Conservation (phyloP, 2,888 invertebrate genomes). For the Dichetophora obliterata region DNA sequence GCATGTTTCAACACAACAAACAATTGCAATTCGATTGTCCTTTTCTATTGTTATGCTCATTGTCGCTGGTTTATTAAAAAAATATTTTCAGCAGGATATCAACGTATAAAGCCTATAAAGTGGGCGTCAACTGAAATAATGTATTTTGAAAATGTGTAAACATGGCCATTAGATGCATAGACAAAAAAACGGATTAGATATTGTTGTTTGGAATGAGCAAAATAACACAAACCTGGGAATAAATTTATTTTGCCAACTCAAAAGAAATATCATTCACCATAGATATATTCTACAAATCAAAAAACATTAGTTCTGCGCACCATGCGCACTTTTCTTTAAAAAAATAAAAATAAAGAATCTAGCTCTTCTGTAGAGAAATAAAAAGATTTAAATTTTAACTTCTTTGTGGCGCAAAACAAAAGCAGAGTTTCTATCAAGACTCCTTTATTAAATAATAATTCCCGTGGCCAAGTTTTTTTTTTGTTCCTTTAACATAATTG, state of each 20-base stretch:
- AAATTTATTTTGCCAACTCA: background rate
- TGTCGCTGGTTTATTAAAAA: background rate
- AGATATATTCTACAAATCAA: background rate
- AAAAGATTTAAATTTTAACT: background rate
- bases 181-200: constrained; percentile 24
- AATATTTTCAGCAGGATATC: constrained; percentile 35
- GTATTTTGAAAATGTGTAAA: constrained; percentile 21
- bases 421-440: background rate
- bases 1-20: background rate
- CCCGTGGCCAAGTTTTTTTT: background rate
- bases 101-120: constrained; percentile 4
- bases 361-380: background rate
- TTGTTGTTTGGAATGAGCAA: background rate
- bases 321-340: background rate
- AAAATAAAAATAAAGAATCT: background rate
- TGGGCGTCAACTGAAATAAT: constrained; percentile 37
- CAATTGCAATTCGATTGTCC: constrained; percentile 32
- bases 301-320: background rate
- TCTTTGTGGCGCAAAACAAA: background rate
- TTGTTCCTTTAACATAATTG: constrained; percentile 37
- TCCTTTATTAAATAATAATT: background rate
- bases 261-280: background rate
- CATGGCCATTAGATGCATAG: background rate
- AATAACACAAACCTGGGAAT: background rate
- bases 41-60: background rate